A percentile compares a stretch with the other conserved stretches of the same genome.
Evolutionary conservation across 1,140 invertebrate genomes (phyloP).

Genomic region (Argopecten irradians): DNA sequence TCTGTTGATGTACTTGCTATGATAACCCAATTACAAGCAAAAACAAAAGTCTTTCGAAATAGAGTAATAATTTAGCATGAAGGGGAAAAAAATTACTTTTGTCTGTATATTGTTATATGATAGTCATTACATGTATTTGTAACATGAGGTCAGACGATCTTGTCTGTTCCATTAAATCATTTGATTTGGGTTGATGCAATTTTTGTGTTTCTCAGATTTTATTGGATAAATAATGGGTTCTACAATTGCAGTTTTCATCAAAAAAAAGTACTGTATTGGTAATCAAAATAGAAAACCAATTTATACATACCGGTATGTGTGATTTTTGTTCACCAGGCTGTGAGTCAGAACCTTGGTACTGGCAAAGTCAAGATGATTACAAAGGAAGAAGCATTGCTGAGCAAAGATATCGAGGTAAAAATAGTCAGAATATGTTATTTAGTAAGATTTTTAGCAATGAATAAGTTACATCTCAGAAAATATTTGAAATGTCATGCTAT

Average conservation of each 20-base stretch:
- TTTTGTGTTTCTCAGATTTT: too few relatives aligned
- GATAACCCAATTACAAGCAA: too few relatives aligned
- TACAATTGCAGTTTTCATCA: background rate
- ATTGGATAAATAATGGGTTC: too few relatives aligned
- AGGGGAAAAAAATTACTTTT: too few relatives aligned
- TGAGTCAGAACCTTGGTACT: slow-evolving; percentile 81
- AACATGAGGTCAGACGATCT: too few relatives aligned
- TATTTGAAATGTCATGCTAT: background rate
- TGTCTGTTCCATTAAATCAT: too few relatives aligned
- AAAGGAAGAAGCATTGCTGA: slow-evolving; percentile 77
- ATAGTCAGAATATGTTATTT: background rate
- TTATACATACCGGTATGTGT: background rate
- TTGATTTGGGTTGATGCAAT: too few relatives aligned
- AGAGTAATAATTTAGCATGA: too few relatives aligned
- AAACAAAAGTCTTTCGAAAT: too few relatives aligned
- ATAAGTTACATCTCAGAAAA: background rate
- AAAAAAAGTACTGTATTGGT: background rate
- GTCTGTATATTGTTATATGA: too few relatives aligned
- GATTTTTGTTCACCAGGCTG: slow-evolving; percentile 69
- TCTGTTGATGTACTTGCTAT: background rate
- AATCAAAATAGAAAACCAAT: background rate
- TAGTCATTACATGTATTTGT: too few relatives aligned
- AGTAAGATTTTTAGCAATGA: too few relatives aligned
- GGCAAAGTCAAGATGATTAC: slow-evolving; percentile 81
- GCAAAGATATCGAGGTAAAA: slow-evolving; percentile 74